phyloP scores from a whole-genome alignment of 2,888 invertebrate species.

The Actias luna region DNA sequence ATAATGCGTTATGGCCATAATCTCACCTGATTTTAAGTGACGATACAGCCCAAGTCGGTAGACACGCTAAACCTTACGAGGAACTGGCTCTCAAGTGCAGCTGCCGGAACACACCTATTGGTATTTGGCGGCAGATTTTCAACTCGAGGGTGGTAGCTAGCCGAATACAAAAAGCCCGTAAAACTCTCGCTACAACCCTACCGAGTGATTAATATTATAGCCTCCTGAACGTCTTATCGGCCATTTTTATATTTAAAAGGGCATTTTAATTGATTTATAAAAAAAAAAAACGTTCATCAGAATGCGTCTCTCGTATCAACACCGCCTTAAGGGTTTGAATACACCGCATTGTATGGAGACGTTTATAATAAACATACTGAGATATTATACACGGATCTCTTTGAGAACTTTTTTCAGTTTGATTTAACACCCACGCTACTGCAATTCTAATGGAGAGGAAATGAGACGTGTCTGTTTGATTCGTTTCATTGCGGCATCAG shows the following conservation, averaged over 20 bases:
- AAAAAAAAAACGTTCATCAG: slow-evolving; percentile 8
- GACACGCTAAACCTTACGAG: no score
- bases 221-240: slow-evolving; percentile 3
- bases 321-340: neutral
- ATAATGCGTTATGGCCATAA: no score
- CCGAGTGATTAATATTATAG: neutral
- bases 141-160: no score
- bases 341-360: neutral
- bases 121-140: no score
- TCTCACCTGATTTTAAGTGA: no score
- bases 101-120: no score
- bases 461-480: no score
- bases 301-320: neutral
- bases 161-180: no score
- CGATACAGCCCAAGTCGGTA: no score
- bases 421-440: neutral
- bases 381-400: neutral
- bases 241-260: slow-evolving; percentile 10
- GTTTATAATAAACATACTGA: neutral
- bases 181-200: neutral
- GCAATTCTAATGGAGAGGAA: neutral
- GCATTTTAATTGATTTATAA: slow-evolving; percentile 13
- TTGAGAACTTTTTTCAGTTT: neutral
- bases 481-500: no score
- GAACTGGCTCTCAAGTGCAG: no score